Evolutionary conservation across 2,888 invertebrate species (phyloP), one percentile per base, ranked within the genome.

Genomic region (Pegoplata infirma): DNA sequence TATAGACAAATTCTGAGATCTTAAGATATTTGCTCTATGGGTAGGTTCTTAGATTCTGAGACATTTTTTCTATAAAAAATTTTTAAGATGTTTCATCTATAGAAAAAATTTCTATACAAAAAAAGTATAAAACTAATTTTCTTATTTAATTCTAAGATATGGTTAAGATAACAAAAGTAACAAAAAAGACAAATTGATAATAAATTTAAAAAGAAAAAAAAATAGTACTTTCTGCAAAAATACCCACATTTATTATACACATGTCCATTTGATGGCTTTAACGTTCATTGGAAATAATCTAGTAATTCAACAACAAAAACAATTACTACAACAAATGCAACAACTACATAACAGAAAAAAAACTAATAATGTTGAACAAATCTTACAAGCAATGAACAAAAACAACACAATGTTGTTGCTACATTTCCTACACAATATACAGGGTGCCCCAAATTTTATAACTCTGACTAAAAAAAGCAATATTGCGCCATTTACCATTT

Each of bases 281-380:
- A 61, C 55, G 59, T 71, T 75, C 55, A 75, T 61, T 67, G 79
- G 69, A 79, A 75, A 75, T 79, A 75, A 79, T 79, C 77, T 36
- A 75, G 28, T 46, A 71, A 19, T 56, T 40, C 36, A 58, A 21
- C 16, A 58, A 44, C 25, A 69, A 51, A 10, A 63, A 21, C 7
- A 49, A 8, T 32, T 55, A 21, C 32, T 23, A 2, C 14, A 23
- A 58, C 10, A 36, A 28, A 32, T 51, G 44, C 21, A 53, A 58
- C 17, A 12, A n/a, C n/a, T n/a, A n/a, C n/a, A n/a, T n/a, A n/a
- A n/a, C n/a, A n/a, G n/a, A n/a, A n/a, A n/a, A n/a, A n/a, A 53
- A 59, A 64, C 63, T 14, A 73, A 66, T 79, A 71, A 79, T 79
- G 79, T 79, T 71, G 71, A 79, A 75, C 79, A 79, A 75, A 79